These are phyloP conservation scores for Paradoxurus hermaphroditus DNA, from an alignment of 2,113 vertebrate species.

Conservation along the genomic window DNA sequence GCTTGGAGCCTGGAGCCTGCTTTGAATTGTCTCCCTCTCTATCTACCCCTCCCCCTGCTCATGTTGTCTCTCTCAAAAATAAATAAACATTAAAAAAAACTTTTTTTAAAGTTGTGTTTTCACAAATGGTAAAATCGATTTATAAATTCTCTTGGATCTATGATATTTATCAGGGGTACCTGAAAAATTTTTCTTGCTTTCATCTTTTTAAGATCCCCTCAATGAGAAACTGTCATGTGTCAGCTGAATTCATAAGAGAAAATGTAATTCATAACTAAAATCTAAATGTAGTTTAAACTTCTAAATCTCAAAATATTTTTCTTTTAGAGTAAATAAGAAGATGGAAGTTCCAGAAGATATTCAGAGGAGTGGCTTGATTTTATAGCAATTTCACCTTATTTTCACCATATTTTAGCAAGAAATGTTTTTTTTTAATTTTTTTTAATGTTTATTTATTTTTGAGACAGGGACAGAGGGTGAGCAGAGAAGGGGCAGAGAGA, in stretches of 20 bases:
- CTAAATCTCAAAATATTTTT: not conserved
- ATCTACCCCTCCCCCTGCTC: too few species aligned
- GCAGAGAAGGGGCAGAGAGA: too few species aligned
- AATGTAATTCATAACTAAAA: not conserved
- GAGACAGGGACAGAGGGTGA: too few species aligned
- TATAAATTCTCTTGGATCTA: not conserved
- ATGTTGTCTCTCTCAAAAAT: too few species aligned
- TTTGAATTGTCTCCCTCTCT: too few species aligned
- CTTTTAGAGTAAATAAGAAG: constrained; percentile 27
- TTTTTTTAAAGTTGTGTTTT: not conserved
- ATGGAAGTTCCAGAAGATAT: not conserved
- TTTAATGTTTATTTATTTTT: too few species aligned
- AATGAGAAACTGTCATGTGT: not conserved
- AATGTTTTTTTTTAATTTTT: too few species aligned
- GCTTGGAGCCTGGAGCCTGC: too few species aligned
- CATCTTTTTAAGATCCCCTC: not conserved
- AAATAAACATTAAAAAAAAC: too few species aligned
- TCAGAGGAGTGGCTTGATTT: not conserved
- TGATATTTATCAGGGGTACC: not conserved
- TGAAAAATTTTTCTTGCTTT: not conserved
- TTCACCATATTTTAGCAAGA: not conserved
- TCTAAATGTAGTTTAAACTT: not conserved
- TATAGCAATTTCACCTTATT: not conserved
- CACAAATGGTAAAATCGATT: not conserved
- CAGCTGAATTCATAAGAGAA: not conserved